Conservation (phyloP, 2,888 invertebrate species). For the Labia minor region DNA sequence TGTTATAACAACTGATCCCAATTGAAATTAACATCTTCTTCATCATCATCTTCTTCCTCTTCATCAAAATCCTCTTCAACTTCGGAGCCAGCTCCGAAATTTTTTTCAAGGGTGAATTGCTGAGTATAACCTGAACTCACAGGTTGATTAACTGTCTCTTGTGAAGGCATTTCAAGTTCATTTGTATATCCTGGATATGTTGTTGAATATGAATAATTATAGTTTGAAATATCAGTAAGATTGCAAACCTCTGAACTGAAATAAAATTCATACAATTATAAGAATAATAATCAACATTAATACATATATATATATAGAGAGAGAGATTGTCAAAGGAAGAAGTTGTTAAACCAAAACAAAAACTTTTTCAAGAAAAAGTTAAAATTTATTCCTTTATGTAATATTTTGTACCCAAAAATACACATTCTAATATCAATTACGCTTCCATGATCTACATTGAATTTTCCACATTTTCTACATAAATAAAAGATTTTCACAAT, state of each 20-base stretch:
- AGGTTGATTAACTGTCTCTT: background rate
- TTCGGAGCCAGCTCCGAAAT: slow-evolving; percentile 14
- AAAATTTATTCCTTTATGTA: no score
- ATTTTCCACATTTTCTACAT: no score
- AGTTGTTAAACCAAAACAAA: no score
- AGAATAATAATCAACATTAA: no score
- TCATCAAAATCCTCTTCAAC: slow-evolving; percentile 15
- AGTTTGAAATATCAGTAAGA: background rate
- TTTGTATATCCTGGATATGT: background rate
- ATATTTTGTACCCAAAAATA: no score
- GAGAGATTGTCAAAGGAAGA: no score
- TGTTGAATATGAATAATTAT: background rate
- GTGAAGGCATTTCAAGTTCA: background rate
- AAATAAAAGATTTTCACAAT: no score
- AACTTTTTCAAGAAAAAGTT: no score
- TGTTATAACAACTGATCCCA: slow-evolving; percentile 26
- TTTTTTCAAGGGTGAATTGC: background rate
- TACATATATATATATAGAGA: no score
- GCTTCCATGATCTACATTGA: no score
- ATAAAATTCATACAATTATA: no score
- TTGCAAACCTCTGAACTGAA: background rate
- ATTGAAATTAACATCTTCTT: slow-evolving; percentile 20
- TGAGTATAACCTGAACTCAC: background rate
- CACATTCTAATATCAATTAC: no score
- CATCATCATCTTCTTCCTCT: slow-evolving; percentile 14